These are phyloP conservation scores for Muraenolepis orangiensis DNA, from an alignment of 2,797 vertebrate species.

Conservation along the genomic window DNA sequence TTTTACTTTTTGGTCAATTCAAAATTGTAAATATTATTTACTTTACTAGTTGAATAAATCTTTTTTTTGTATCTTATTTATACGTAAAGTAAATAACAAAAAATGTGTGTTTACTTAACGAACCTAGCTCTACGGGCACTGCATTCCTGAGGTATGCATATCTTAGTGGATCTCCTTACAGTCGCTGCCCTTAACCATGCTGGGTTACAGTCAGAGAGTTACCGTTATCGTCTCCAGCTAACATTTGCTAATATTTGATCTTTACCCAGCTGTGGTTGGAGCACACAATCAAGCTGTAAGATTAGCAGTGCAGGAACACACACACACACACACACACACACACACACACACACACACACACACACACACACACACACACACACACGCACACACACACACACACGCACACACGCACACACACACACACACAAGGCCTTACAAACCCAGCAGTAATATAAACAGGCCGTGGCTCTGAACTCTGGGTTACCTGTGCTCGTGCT, in stretches of 20 bases:
- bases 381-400: too few species aligned
- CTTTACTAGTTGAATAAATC: background rate
- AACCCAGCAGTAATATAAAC: too few species aligned
- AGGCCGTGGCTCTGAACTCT: too few species aligned
- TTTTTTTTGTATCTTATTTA: too few species aligned
- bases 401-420: too few species aligned
- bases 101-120: too few species aligned
- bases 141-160: background rate
- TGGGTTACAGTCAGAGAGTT: slow-evolving; percentile 18
- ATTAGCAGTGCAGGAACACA: background rate
- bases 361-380: too few species aligned
- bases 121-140: background rate
- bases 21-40: background rate
- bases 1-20: background rate
- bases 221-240: slow-evolving; percentile 10
- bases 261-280: slow-evolving; percentile 10
- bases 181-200: slow-evolving; percentile 39
- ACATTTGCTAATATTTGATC: slow-evolving; percentile 36
- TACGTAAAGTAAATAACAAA: too few species aligned
- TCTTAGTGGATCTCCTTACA: background rate
- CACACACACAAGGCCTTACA: too few species aligned
- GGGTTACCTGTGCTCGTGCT: slow-evolving; percentile 40
- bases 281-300: background rate
- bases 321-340: too few species aligned
- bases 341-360: too few species aligned